phyloP scores from a whole-genome alignment of 2,888 invertebrate genomes.

The Copidosoma aretas region DNA sequence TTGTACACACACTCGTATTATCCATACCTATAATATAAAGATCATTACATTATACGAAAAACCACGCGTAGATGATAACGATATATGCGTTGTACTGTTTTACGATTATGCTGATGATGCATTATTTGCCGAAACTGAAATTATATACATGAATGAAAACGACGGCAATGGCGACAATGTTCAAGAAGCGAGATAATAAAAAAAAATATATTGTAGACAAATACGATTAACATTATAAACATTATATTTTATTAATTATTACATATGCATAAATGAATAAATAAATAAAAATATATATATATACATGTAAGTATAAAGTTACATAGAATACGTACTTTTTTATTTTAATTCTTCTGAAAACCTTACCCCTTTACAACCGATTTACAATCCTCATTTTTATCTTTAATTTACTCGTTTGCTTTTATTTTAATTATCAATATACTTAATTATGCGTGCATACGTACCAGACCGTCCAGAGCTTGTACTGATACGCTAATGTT shows the following conservation, averaged over 20 bases:
- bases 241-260: constrained; percentile 61
- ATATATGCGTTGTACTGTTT: constrained; percentile 10
- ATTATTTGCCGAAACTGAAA: no score
- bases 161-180: constrained; percentile 51
- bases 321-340: constrained; percentile 46
- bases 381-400: not conserved
- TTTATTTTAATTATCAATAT: no score
- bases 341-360: not conserved
- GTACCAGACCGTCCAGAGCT: no score
- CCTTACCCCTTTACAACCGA: not conserved
- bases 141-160: constrained; percentile 13
- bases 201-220: constrained; percentile 51
- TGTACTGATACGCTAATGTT: not conserved
- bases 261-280: constrained; percentile 53
- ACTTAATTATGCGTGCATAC: no score
- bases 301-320: constrained; percentile 57
- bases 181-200: constrained; percentile 49
- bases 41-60: not conserved
- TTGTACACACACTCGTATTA: constrained; percentile 2
- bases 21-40: not conserved
- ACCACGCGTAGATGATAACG: not conserved
- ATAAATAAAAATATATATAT: constrained; percentile 47
- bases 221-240: constrained; percentile 57
- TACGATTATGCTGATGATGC: not conserved
- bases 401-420: no score